phyloP scores from a whole-genome alignment of 2,113 vertebrate species.

The Ramphastos sulfuratus region DNA sequence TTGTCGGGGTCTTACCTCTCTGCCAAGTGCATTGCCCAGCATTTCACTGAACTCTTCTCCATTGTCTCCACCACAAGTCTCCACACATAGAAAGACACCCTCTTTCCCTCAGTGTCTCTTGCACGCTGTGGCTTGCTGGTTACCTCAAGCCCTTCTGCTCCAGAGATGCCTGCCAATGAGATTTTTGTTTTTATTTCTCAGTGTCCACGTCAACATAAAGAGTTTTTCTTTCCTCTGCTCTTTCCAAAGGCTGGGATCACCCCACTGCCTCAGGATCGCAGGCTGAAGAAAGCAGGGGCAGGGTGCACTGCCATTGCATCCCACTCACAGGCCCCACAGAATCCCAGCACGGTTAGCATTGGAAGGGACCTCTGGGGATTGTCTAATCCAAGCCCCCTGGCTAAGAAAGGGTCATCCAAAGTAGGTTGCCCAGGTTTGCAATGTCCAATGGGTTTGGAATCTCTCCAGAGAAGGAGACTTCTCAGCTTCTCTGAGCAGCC shows the following conservation, averaged over 20 bases:
- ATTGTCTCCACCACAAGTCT: rapidly evolving
- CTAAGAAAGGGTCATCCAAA: too few relatives aligned
- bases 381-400: too few relatives aligned
- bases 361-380: too few relatives aligned
- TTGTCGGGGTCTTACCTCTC: rapidly evolving
- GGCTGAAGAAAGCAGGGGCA: background rate
- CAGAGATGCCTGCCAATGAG: rapidly evolving
- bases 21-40: rapidly evolving
- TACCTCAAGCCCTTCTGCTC: background rate
- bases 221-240: background rate
- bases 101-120: background rate
- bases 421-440: too few relatives aligned
- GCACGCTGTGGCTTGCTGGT: background rate
- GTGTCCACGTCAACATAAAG: rapidly evolving
- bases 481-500: too few relatives aligned
- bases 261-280: rapidly evolving
- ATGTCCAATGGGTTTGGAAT: too few relatives aligned
- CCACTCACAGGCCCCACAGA: rapidly evolving
- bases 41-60: rapidly evolving
- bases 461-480: too few relatives aligned
- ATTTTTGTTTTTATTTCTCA: background rate
- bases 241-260: rapidly evolving
- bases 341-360: too few relatives aligned
- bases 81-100: rapidly evolving
- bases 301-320: background rate